Conservation (phyloP, 2,113 vertebrate genomes). For the Python bivittatus region DNA sequence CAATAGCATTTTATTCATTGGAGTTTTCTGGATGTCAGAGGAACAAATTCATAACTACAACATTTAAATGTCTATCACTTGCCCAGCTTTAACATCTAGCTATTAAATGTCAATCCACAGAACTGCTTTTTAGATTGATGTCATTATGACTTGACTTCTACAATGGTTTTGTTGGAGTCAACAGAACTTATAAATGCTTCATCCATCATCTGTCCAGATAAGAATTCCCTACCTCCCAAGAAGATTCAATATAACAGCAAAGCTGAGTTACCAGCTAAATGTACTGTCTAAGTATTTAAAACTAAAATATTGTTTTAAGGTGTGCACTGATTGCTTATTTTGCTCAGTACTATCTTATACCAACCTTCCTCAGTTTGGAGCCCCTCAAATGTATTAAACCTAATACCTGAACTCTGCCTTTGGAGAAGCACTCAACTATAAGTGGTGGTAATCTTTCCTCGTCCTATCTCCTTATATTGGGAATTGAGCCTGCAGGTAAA, state of each 20-base stretch:
- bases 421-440: background rate
- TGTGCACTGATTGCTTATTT: background rate
- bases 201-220: background rate
- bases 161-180: background rate
- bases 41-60: background rate
- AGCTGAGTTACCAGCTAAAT: background rate
- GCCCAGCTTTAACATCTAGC: constrained; percentile 8
- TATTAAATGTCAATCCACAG: background rate
- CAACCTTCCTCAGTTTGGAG: background rate
- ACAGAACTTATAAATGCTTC: background rate
- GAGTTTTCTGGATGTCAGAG: background rate
- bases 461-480: background rate
- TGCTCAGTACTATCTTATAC: background rate
- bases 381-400: background rate
- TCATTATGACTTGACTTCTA: background rate
- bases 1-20: background rate
- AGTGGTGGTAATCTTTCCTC: background rate
- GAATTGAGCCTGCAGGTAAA: background rate
- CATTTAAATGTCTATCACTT: background rate
- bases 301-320: background rate
- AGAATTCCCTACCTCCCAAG: background rate
- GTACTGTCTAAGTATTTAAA: too few relatives aligned
- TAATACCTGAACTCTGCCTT: background rate
- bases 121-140: background rate
- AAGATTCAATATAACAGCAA: background rate